Percentiles rank a stretch among this genome's conserved stretches.
Evolutionary conservation across 2,113 vertebrate genomes (phyloP).

Genomic region (Lophura nycthemera): DNA sequence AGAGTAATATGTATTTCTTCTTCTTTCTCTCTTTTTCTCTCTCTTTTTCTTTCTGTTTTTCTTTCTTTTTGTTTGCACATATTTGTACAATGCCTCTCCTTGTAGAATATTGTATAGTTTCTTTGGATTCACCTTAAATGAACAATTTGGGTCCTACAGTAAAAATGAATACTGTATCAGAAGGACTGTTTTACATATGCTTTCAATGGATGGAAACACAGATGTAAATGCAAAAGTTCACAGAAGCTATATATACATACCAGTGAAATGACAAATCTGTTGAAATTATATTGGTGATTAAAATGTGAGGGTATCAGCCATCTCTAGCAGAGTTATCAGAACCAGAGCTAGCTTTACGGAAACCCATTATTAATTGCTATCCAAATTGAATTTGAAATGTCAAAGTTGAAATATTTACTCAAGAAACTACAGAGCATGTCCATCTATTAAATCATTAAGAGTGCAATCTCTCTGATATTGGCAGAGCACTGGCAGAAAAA

Average conservation of each 20-base stretch:
- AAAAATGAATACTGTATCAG: background rate
- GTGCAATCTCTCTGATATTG: slow-evolving; percentile 6
- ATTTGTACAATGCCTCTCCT: background rate
- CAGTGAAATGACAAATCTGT: background rate
- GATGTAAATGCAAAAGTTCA: background rate
- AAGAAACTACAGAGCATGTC: slow-evolving; percentile 45
- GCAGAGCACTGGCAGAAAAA: slow-evolving; percentile 43
- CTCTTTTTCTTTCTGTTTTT: no score
- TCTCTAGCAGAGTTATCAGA: slow-evolving; percentile 8
- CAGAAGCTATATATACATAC: background rate
- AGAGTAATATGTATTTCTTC: background rate
- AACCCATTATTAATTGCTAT: slow-evolving; percentile 43
- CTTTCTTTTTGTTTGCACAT: background rate
- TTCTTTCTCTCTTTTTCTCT: accelerated
- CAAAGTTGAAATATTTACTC: slow-evolving; percentile 56
- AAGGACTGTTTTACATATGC: background rate
- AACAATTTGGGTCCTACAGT: background rate
- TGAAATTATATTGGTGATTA: background rate
- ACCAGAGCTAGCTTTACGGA: slow-evolving; percentile 20
- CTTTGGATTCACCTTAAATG: background rate
- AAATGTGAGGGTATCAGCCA: slow-evolving; percentile 15
- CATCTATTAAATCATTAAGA: slow-evolving; percentile 33
- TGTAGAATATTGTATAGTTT: background rate
- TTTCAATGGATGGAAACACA: background rate
- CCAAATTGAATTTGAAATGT: slow-evolving; percentile 55